Base-by-base conservation (phyloP, 2,888 invertebrate genomes). In the Drosophila rubida region DNA sequence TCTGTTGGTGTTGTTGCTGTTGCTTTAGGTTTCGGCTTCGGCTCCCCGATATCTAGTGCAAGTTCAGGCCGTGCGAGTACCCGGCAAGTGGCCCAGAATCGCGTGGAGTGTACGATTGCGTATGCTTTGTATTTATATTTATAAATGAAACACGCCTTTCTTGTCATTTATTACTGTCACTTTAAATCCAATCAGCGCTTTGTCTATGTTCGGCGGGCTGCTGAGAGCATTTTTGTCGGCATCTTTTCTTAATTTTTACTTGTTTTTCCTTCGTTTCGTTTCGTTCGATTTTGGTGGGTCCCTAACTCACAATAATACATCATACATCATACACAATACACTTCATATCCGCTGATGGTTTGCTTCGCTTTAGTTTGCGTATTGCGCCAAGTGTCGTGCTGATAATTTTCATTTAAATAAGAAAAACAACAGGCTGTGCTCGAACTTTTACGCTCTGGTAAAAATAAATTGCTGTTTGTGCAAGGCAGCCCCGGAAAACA, bases 111-210 rank as follows among this genome's bases (percentile, higher is more conserved):
- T 46, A 19, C 19, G 19, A 62, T 51, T 62, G 69, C 59, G 55
- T 75, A 72, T 69, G 49, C 53, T 44, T 42, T 63, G 58, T 76
- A 85, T 87, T 70, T 80, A 69, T 76, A 85, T 87, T 70, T 80
- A 69, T 86, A 88, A 88, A 80, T 67, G 84, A 78, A 76, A 78
- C 76, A 74, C 75, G 79, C 90, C 84, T 86, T 89, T 80, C 81
- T 78, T 80, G 89, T 89, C 90, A 88, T 88, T 90, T 89, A 86
- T 88, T 86, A 89, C 84, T 88, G 88, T 88, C 90, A 90, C 78
- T 84, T 89, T 84, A 80, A 86, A 90, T 90, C 88, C 89, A 84
- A 89, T 90, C 88, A 88, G 84, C 88, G 80, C 80, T 88, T 80
- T 78, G 81, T 86, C 85, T 76, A 75, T 84, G 75, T 75, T 72